These are phyloP conservation scores for Pseudochirops cupreus DNA, from an alignment of 2,797 vertebrate species.

Conservation along the genomic window DNA sequence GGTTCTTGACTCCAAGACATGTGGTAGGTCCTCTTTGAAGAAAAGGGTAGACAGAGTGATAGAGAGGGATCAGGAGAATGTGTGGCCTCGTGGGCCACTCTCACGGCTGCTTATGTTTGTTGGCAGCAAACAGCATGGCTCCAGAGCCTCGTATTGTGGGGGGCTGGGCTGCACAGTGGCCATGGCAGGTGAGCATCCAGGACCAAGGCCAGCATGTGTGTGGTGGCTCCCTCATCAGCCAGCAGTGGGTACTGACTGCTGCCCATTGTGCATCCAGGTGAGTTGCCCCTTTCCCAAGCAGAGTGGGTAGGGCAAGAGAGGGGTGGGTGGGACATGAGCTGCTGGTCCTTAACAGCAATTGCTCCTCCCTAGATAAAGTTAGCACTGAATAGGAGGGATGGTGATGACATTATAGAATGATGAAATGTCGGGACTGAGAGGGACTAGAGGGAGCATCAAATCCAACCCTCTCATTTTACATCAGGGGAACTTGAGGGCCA, in stretches of 20 bases:
- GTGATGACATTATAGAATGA: not conserved
- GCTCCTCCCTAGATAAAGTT: too few relatives aligned
- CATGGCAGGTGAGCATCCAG: constrained; percentile 64
- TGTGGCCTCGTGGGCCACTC: too few relatives aligned
- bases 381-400: not conserved
- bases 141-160: not conserved
- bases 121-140: fast-evolving
- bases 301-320: not conserved
- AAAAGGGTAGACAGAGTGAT: too few relatives aligned
- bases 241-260: constrained; percentile 51
- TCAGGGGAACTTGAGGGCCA: not conserved
- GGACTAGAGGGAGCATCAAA: not conserved
- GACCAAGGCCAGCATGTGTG: constrained; percentile 1
- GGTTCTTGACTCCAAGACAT: too few relatives aligned
- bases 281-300: not conserved
- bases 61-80: not conserved
- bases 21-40: too few relatives aligned
- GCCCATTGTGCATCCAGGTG: constrained; percentile 45
- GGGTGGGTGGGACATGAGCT: not conserved
- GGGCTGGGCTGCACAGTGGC: not conserved
- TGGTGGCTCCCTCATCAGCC: constrained; percentile 39
- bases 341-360: not conserved
- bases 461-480: not conserved
- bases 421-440: not conserved
- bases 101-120: fast-evolving